phyloP scores from a whole-genome alignment of 2,888 invertebrate species.

The Acronicta aceris region DNA sequence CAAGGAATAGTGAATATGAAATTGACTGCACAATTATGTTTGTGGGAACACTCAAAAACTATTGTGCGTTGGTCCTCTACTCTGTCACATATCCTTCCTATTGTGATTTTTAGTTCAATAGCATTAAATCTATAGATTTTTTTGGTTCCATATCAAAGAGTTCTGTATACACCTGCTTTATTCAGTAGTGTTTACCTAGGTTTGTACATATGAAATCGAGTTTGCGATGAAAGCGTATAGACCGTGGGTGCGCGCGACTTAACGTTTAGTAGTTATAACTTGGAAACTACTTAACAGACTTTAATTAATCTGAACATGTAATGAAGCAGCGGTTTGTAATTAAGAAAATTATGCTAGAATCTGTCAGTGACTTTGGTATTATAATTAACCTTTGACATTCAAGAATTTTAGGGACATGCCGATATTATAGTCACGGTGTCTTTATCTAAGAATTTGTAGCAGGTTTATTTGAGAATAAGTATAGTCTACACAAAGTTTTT shows the following conservation, averaged over 20 bases:
- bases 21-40: slow-evolving; percentile 41
- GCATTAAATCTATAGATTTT: slow-evolving; percentile 75
- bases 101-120: slow-evolving; percentile 84
- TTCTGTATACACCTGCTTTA: slow-evolving; percentile 78
- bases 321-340: slow-evolving; percentile 53
- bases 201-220: slow-evolving; percentile 43
- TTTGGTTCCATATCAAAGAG: slow-evolving; percentile 76
- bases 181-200: slow-evolving; percentile 61
- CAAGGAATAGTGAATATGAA: slow-evolving; percentile 7
- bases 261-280: slow-evolving; percentile 47
- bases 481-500: no score
- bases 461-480: no score
- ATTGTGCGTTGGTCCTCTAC: slow-evolving; percentile 83
- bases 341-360: slow-evolving; percentile 51
- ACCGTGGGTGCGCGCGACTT: slow-evolving; percentile 30
- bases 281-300: slow-evolving; percentile 56
- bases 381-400: slow-evolving; percentile 42
- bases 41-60: slow-evolving; percentile 77
- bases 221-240: slow-evolving; percentile 34
- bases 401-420: slow-evolving; percentile 4
- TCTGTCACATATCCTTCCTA: slow-evolving; percentile 87
- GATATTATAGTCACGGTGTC: slow-evolving; percentile 12
- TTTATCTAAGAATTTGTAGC: neutral
- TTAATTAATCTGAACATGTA: slow-evolving; percentile 58
- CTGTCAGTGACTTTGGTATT: slow-evolving; percentile 50